Conservation (phyloP, 2,888 invertebrate species). For the Lysandra coridon region DNA sequence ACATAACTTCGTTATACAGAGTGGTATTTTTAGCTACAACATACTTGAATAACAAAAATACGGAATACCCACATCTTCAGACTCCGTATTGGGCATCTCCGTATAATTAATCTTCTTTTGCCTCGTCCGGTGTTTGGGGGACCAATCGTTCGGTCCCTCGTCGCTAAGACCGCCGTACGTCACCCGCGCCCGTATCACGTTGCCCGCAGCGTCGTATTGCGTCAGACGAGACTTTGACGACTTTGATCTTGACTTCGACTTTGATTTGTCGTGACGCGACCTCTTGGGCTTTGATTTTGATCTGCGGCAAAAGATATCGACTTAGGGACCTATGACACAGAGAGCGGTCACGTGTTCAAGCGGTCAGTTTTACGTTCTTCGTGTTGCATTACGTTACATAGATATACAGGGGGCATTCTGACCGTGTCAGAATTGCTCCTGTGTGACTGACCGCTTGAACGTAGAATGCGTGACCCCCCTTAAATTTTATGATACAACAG, state of each 20-base stretch:
- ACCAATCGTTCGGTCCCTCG: conserved; percentile 78
- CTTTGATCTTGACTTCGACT: conserved; percentile 47
- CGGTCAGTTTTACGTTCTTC: too few species aligned
- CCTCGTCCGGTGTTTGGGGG: conserved; percentile 84
- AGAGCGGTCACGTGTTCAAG: too few species aligned
- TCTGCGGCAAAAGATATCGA: background rate
- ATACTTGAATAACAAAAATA: conserved; percentile 36
- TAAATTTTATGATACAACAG: too few species aligned
- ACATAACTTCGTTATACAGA: too few species aligned
- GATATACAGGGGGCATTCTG: too few species aligned
- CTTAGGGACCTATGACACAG: too few species aligned
- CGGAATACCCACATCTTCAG: conserved; percentile 78
- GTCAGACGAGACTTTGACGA: conserved; percentile 53
- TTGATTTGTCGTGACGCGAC: conserved; percentile 38
- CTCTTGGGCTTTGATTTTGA: conserved; percentile 46
- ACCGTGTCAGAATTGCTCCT: too few species aligned
- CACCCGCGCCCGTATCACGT: conserved; percentile 64
- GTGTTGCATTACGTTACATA: too few species aligned
- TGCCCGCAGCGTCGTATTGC: conserved; percentile 67
- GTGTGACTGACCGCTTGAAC: too few species aligned
- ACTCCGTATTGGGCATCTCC: conserved; percentile 87
- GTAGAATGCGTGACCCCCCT: too few species aligned
- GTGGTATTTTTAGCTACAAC: too few species aligned
- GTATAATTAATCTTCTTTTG: conserved; percentile 89
- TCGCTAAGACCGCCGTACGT: conserved; percentile 82